phyloP scores from a whole-genome alignment of 2,888 invertebrate genomes.

The Dromius quadrimaculatus region DNA sequence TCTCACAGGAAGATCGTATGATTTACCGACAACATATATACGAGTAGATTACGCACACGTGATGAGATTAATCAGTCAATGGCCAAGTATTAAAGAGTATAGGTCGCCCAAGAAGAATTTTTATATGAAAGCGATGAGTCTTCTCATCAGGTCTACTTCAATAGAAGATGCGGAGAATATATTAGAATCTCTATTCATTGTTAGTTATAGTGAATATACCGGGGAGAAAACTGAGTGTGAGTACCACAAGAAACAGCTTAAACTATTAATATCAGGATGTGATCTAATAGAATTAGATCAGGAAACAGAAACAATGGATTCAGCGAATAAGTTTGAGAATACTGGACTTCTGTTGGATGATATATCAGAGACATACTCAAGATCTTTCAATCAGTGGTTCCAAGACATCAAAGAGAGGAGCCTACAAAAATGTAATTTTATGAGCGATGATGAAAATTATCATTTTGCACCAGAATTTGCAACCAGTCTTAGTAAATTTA shows the following conservation, averaged over 20 bases:
- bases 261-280: conserved; percentile 1
- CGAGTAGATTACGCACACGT: conserved; percentile 4
- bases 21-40: neutral
- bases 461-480: conserved; percentile 16
- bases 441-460: conserved; percentile 10
- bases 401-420: neutral
- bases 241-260: neutral
- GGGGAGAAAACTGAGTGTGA: conserved; percentile 8
- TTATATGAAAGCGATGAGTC: neutral
- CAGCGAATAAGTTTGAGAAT: neutral
- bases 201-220: conserved; percentile 5
- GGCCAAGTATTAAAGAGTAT: neutral
- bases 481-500: neutral
- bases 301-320: neutral
- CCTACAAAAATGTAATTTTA: neutral
- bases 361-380: neutral
- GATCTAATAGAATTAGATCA: neutral
- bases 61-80: neutral
- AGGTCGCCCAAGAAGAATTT: neutral
- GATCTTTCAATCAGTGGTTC: neutral
- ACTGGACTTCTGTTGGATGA: neutral
- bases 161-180: neutral
- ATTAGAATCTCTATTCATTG: conserved; percentile 18
- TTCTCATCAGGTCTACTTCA: neutral
- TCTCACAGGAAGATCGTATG: neutral